Evolutionary conservation across 2,113 vertebrate species (phyloP).

Genomic region (Hyaena hyaena): DNA sequence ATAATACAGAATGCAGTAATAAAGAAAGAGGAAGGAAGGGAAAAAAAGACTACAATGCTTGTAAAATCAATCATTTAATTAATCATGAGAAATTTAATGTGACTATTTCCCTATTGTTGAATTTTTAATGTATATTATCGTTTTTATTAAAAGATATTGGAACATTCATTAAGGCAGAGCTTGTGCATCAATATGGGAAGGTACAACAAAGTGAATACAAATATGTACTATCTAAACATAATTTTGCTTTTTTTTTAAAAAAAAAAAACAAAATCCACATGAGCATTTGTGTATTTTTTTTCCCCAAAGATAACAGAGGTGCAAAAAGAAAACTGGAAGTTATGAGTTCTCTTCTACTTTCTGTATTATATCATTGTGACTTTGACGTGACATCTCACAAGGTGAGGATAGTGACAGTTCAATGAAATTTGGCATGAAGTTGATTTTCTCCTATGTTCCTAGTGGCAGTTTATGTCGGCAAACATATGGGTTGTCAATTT

Average conservation of each 20-base stretch:
- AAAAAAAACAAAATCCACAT: neutral
- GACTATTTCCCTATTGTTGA: neutral
- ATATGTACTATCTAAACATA: neutral
- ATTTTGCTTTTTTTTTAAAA: constrained; percentile 34
- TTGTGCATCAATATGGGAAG: neutral
- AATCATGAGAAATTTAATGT: neutral
- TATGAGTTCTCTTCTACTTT: neutral
- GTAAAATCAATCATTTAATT: constrained; percentile 5
- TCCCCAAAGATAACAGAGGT: neutral
- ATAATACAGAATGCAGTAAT: neutral
- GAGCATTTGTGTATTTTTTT: neutral
- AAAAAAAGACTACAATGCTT: neutral
- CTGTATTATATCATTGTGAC: neutral
- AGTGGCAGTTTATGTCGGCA: neutral
- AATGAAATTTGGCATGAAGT: neutral
- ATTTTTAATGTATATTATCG: neutral
- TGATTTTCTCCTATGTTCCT: neutral
- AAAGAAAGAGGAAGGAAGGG: neutral
- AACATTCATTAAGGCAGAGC: neutral
- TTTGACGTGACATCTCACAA: neutral
- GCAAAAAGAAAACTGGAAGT: neutral
- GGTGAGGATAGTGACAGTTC: neutral
- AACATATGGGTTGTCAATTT: neutral
- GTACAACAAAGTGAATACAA: neutral
- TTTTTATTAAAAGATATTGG: constrained; percentile 3